Evolutionary conservation across 2,113 vertebrate species (phyloP).

Genomic region (Poecile atricapillus): DNA sequence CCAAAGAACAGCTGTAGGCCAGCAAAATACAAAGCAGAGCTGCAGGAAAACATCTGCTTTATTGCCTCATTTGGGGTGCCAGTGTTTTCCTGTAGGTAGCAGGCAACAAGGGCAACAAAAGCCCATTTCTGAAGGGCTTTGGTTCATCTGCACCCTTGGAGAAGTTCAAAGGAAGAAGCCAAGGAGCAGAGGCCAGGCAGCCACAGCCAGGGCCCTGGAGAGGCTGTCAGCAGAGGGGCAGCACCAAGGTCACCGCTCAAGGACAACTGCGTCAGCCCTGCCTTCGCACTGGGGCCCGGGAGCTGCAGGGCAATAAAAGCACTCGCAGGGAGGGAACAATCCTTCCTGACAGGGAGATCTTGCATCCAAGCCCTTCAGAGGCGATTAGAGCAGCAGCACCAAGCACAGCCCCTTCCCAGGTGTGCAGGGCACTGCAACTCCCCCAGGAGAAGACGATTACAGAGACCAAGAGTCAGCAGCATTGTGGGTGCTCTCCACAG

Average conservation of each 20-base stretch:
- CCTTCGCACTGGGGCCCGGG: not conserved
- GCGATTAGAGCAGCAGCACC: not conserved
- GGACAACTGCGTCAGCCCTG: not conserved
- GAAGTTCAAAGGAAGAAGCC: not conserved
- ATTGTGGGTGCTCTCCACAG: not conserved
- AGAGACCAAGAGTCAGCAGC: not conserved
- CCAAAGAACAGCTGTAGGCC: not conserved
- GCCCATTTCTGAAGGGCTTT: not conserved
- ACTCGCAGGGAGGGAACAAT: accelerated
- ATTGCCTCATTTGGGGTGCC: not conserved
- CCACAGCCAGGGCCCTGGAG: not conserved
- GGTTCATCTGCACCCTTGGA: not conserved
- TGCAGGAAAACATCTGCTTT: not conserved
- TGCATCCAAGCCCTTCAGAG: not conserved
- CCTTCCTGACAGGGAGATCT: not conserved
- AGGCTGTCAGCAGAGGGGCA: not conserved
- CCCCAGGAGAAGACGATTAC: not conserved
- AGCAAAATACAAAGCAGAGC: not conserved
- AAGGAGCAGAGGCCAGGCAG: not conserved
- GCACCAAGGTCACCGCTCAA: slow-evolving; percentile 12
- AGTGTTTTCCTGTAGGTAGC: not conserved
- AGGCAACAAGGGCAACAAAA: not conserved
- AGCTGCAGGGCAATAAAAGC: not conserved
- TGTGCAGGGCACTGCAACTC: not conserved
- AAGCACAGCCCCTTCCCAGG: accelerated